phyloP scores from a whole-genome alignment of 2,888 invertebrate species.

The Sesia bembeciformis region DNA sequence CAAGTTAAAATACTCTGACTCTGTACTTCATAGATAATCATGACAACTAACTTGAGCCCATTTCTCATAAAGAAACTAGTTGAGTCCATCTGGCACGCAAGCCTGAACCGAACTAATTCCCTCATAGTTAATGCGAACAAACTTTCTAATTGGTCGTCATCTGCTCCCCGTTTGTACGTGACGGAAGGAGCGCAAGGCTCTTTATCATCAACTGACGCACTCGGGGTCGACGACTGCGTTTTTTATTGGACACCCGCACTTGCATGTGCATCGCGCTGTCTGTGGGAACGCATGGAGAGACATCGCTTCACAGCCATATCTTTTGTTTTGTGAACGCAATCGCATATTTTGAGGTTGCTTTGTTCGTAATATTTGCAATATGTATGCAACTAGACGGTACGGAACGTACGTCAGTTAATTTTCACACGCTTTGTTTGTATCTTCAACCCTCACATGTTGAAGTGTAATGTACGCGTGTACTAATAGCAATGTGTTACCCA shows the following conservation, averaged over 20 bases:
- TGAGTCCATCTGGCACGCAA: conserved; percentile 59
- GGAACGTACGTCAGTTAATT: neutral
- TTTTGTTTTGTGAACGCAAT: conserved; percentile 34
- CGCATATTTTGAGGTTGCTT: conserved; percentile 26
- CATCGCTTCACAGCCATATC: conserved; percentile 3
- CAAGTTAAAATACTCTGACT: no score
- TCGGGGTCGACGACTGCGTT: conserved; percentile 56
- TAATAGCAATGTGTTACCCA: neutral
- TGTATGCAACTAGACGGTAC: neutral
- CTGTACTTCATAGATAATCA: no score
- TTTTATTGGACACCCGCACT: conserved; percentile 42
- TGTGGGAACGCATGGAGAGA: conserved; percentile 45
- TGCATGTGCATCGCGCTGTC: conserved; percentile 34
- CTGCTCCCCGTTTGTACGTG: conserved; percentile 47
- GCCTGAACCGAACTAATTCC: conserved; percentile 43
- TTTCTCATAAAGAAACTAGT: conserved; percentile 44
- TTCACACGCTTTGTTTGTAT: neutral
- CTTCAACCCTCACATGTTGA: neutral
- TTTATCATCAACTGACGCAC: conserved; percentile 62
- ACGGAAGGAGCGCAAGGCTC: conserved; percentile 33
- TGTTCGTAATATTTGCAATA: conserved; percentile 9
- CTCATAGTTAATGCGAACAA: conserved; percentile 63
- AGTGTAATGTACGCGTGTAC: neutral
- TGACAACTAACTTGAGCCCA: neutral
- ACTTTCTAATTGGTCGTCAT: conserved; percentile 71